Evolutionary conservation across 2,888 invertebrate genomes (phyloP), one percentile per base, ranked within the genome.

Genomic region (Acrobasis consociella): DNA sequence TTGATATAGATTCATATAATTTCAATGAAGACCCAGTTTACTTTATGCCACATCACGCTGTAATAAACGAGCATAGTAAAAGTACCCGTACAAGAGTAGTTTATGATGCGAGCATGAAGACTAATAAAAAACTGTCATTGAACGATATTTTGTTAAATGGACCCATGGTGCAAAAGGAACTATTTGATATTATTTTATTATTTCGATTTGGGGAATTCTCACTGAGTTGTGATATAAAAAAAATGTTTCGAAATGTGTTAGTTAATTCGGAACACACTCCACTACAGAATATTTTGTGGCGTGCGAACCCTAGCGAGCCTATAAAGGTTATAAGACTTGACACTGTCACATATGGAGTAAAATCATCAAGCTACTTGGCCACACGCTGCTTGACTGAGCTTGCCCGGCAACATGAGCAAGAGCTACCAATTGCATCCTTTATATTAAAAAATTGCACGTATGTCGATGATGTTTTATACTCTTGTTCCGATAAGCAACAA

Each of bases 311-410:
- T 46, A 46, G 46, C 46, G 9, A 46, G 3, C 46, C 46, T n/a
- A 46, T 46, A 9, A 46, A 11, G 46, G 10, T 3, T n/a, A 46
- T 46, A n/a, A 46, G 11, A 11, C 46, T 46, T 46, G 46, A 46
- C 11, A 46, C n/a, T n/a, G n/a, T n/a, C n/a, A n/a, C n/a, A n/a
- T n/a, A n/a, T n/a, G n/a, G n/a, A n/a, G n/a, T n/a, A 13, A 46
- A 46, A 11, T 46, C 46, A 46, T 46, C 46, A 46, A 46, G 46
- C 46, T 46, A 46, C 46, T 46, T 46, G 46, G 46, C 46, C n/a
- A 46, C 46, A 46, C 46, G 46, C 46, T 46, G 46, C 11, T 11
- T 46, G 46, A n/a, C 3, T 11, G 46, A 46, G 46, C 46, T 46
- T 46, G 10, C 46, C 5, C 5, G 11, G 46, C 5, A 11, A 11